phyloP scores from a whole-genome alignment of 2,113 vertebrate genomes.

The Budorcas taxicolor region DNA sequence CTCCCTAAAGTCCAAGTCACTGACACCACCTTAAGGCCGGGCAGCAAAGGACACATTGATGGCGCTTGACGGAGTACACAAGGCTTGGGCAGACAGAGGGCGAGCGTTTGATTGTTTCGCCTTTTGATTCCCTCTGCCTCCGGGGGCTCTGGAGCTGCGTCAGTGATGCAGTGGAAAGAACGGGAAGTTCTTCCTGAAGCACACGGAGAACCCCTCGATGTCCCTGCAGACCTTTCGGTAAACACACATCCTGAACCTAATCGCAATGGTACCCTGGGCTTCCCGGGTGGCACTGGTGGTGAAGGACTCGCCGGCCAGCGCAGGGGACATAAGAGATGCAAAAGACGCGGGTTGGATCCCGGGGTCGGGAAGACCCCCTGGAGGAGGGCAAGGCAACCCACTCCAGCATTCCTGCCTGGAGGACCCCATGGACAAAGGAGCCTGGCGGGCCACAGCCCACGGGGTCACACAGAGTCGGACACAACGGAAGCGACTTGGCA shows the following conservation, averaged over 20 bases:
- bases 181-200: neutral
- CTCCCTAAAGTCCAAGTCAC: slow-evolving; percentile 48
- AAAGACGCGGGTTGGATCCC: neutral
- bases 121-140: neutral
- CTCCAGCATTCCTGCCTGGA: neutral
- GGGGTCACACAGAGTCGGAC: neutral
- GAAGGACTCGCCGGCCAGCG: rapidly evolving
- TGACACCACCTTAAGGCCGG: slow-evolving; percentile 59
- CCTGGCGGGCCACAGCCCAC: neutral
- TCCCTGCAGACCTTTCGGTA: neutral
- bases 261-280: neutral
- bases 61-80: rapidly evolving
- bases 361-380: neutral
- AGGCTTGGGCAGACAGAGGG: rapidly evolving
- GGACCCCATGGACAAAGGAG: neutral
- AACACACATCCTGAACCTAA: neutral
- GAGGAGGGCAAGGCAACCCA: neutral
- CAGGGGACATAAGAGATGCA: neutral
- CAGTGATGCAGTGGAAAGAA: neutral
- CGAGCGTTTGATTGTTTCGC: no score
- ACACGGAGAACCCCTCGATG: neutral
- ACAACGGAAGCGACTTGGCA: rapidly evolving
- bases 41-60: neutral
- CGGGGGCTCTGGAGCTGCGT: neutral
- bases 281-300: neutral